Base-by-base conservation (phyloP, 1,140 invertebrate genomes). In the Bathynomus jamesi region DNA sequence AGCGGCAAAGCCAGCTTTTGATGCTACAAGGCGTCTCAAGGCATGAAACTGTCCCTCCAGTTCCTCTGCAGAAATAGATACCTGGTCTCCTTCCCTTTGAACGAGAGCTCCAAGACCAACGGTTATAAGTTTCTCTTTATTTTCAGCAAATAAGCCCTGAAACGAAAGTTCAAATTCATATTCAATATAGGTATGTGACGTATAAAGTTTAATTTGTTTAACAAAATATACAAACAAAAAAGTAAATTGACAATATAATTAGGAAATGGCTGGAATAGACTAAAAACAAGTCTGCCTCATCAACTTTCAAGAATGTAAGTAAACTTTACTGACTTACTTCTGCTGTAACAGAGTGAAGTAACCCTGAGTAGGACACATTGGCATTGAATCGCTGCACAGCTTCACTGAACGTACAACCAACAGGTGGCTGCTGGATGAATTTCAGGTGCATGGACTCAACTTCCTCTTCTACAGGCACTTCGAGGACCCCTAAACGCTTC, bases 281-380 rank as follows among this genome's bases (percentile, higher is more conserved):
- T n/a, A n/a, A n/a, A n/a, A n/a, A n/a, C n/a, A n/a, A n/a, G n/a
- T n/a, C n/a, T n/a, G n/a, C n/a, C n/a, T n/a, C n/a, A n/a, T n/a
- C n/a, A n/a, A n/a, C n/a, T n/a, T n/a, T n/a, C n/a, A n/a, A n/a
- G n/a, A n/a, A n/a, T n/a, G n/a, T n/a, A n/a, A n/a, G n/a, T n/a
- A n/a, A n/a, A n/a, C n/a, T n/a, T n/a, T n/a, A n/a, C n/a, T n/a
- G n/a, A n/a, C 89, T 88, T 87, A 96, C 94, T 83, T 99, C 96
- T 85, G 95, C 94, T 40, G 93, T 95, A 61, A 96, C 89, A 78
- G 95, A 94, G 84, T 99, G 96, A 71, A 95, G 87, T 31, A 99
- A 88, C 29, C 98, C 97, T 83, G 93, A 98, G 82, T 99, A 99
- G 4, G 96, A 93, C 78, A 99, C 87, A 82, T 99, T 99, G 61